These are phyloP conservation scores for Eumacrocentrus americanus DNA, from an alignment of 2,888 invertebrate genomes.

Conservation along the genomic window DNA sequence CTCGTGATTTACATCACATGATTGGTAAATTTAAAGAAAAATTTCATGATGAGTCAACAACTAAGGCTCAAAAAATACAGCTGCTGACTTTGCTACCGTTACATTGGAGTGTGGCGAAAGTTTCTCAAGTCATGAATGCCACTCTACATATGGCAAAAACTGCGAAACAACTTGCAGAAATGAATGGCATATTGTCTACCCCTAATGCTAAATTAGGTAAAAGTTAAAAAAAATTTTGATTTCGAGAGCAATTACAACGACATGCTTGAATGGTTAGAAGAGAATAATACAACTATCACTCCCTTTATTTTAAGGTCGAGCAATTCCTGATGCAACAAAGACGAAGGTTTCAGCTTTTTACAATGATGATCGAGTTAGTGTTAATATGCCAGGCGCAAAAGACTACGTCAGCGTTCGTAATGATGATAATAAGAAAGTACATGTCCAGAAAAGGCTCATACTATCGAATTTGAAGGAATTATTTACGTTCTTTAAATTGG, in stretches of 20 bases:
- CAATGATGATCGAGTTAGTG: slow-evolving; percentile 1
- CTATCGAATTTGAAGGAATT: slow-evolving; percentile 12
- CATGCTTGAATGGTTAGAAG: too few species aligned
- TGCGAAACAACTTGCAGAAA: background rate
- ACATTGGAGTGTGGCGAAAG: background rate
- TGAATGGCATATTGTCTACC: slow-evolving; percentile 6
- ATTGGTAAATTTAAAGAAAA: background rate
- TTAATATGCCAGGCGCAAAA: slow-evolving; percentile 1
- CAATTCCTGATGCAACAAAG: background rate
- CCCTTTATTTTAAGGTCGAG: slow-evolving; percentile 6
- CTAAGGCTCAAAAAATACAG: background rate
- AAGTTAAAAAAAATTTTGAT: slow-evolving; percentile 2
- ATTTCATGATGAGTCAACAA: background rate
- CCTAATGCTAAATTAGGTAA: slow-evolving; percentile 11
- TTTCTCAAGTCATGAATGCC: background rate
- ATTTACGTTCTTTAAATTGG: background rate
- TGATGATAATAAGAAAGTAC: slow-evolving; percentile 2
- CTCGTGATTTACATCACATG: background rate
- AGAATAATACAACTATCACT: too few species aligned
- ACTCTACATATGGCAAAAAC: background rate
- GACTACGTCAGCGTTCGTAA: slow-evolving; percentile 8
- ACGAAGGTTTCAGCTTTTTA: background rate
- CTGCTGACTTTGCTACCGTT: slow-evolving; percentile 1
- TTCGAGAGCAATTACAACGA: too few species aligned
- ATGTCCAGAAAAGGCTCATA: slow-evolving; percentile 1